A percentile compares a stretch with the other conserved stretches of the same genome.
Evolutionary conservation across 2,797 vertebrate species (phyloP).

Genomic region (Hylomyscus alleni): DNA sequence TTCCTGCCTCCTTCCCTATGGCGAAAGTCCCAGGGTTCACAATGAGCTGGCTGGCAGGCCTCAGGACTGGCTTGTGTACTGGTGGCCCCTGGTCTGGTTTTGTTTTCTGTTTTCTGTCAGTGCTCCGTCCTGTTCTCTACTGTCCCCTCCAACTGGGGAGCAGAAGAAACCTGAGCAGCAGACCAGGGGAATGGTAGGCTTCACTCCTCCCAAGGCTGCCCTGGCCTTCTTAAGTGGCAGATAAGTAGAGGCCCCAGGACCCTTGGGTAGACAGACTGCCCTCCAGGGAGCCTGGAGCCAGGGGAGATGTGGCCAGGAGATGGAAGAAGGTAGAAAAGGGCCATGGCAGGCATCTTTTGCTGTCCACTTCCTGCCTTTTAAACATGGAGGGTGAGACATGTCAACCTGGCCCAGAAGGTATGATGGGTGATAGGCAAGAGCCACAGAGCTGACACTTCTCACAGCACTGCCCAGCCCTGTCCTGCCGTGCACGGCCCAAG

Average conservation of each 20-base stretch:
- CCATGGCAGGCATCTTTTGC: constrained; percentile 41
- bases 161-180: background rate
- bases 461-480: constrained; percentile 75
- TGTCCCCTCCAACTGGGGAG: background rate
- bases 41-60: background rate
- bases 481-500: background rate
- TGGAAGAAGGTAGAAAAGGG: background rate
- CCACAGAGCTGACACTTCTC: background rate
- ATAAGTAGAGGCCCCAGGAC: constrained; percentile 4
- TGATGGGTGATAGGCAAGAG: background rate
- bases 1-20: constrained; percentile 29
- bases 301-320: rapidly evolving
- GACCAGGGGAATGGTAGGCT: background rate
- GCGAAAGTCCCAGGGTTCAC: background rate
- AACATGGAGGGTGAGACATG: background rate
- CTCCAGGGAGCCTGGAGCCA: background rate
- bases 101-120: background rate
- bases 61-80: constrained; percentile 46
- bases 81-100: background rate
- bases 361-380: constrained; percentile 63
- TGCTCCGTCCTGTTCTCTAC: background rate
- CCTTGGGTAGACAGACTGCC: constrained; percentile 25
- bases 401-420: background rate
- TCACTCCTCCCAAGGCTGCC: constrained; percentile 8
- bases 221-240: background rate